Evolutionary conservation across 2,113 vertebrate species (phyloP), one percentile per base, ranked within the genome.

Genomic region (Corythornis cristatus): DNA sequence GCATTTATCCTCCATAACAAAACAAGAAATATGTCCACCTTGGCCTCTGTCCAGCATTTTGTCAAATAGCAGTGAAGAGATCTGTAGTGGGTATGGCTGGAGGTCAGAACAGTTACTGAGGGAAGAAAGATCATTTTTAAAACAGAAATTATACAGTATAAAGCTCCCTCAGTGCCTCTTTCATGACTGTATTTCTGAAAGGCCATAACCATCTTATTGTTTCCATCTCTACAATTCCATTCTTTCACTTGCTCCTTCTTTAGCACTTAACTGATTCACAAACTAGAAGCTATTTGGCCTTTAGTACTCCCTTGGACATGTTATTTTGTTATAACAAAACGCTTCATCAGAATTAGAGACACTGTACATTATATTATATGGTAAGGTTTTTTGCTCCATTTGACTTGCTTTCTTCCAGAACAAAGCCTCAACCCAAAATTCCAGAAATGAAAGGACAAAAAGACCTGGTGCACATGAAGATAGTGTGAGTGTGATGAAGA

Each of bases 251-350:
- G 43, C 48, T 76, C 80, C 67, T 90, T 92, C 86, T 96, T 96
- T 61, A 86, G 73, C 67, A 75, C 23, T 77, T 91, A 83, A 93
- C 64, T 83, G 62, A 95, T 66, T 28, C 11, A 73, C 23, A 67
- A 95, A 48, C 78, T 82, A 91, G 89, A 94, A 86, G 56, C 11
- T 73, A 79, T 97, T 96, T 96, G 86, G 80, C 89, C 66, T 83
- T 67, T 33, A 31, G 23, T 84, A 73, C 53, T 87, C 81, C 61
- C 81, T 81, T 83, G 40, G 48, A 96, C 80, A n/a, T 10, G 50
- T 67, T 77, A 67, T 79, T 90, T 84, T 23, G 76, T 61, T 93
- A 37, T 37, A 37, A 37, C 37, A 37, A 37, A 84, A 95, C 89
- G 31, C 62, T 94, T 86, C 80, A 87, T 92, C 76, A 89, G 88